Conservation (phyloP, 2,888 invertebrate genomes). For the Linyphia triangularis region DNA sequence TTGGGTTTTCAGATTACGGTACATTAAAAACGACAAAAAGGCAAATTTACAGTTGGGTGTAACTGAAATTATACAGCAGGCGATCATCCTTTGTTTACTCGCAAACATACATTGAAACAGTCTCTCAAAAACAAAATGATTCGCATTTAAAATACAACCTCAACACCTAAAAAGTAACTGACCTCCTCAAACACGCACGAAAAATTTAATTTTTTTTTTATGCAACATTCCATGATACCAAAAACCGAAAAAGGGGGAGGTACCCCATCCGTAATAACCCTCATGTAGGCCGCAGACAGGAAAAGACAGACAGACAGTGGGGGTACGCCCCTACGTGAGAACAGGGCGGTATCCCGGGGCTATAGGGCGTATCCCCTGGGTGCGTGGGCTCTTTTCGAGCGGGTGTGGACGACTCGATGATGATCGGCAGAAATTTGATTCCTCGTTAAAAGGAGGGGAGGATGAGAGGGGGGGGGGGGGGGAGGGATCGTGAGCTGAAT, state of each 20-base stretch:
- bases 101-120: too few relatives aligned
- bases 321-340: slow-evolving; percentile 35
- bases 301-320: slow-evolving; percentile 28
- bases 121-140: too few relatives aligned
- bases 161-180: too few relatives aligned
- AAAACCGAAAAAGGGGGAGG: neutral
- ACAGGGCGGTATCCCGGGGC: slow-evolving; percentile 52
- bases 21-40: too few relatives aligned
- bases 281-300: slow-evolving; percentile 18
- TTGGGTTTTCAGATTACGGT: too few relatives aligned
- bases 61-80: too few relatives aligned
- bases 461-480: slow-evolving; percentile 12
- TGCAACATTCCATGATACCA: neutral
- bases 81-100: too few relatives aligned
- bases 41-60: too few relatives aligned
- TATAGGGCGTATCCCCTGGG: slow-evolving; percentile 26
- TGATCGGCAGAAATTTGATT: slow-evolving; percentile 48
- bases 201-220: too few relatives aligned
- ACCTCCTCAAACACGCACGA: too few relatives aligned
- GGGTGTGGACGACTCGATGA: slow-evolving; percentile 35
- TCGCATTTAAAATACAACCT: too few relatives aligned
- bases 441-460: neutral
- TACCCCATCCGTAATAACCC: slow-evolving; percentile 51
- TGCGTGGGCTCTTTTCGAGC: slow-evolving; percentile 10
- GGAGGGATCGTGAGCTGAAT: neutral